A percentile compares a stretch with the other conserved stretches of the same genome.
Conservation (phyloP, 2,113 vertebrate species). For the Nothoprocta pentlandii region DNA sequence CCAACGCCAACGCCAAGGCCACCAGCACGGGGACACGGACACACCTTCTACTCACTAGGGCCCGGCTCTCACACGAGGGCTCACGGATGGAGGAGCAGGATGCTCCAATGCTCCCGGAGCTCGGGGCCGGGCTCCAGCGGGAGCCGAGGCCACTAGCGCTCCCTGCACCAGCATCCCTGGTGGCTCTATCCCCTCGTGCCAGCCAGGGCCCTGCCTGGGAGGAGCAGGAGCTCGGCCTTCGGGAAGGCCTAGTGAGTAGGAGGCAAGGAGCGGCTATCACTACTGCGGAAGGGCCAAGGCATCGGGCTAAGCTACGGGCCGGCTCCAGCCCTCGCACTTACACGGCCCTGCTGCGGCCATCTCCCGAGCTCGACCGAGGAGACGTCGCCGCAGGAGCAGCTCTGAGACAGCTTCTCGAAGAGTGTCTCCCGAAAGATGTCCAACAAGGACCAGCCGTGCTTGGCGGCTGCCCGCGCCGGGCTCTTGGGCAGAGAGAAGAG, state of each 20-base stretch:
- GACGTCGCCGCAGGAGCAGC: conserved; percentile 82
- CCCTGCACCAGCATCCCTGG: neutral
- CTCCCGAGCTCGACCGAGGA: conserved; percentile 74
- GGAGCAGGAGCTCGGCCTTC: neutral
- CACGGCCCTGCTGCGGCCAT: conserved; percentile 65
- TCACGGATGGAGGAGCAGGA: rapidly evolving
- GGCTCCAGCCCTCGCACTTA: conserved; percentile 75
- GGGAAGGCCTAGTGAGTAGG: neutral
- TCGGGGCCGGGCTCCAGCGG: neutral
- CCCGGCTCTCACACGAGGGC: rapidly evolving
- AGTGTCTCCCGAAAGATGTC: conserved; percentile 84
- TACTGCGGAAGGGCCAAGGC: neutral
- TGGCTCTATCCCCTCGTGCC: neutral
- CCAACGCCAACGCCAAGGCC: neutral
- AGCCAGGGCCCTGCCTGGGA: neutral
- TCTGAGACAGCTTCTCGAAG: conserved; percentile 81
- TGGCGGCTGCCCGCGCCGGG: conserved; percentile 52
- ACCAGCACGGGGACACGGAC: neutral
- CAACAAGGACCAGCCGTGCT: conserved; percentile 83
- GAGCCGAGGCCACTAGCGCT: neutral
- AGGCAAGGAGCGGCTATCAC: neutral
- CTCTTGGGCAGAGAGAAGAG: conserved; percentile 73
- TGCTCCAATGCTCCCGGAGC: neutral
- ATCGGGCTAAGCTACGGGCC: conserved; percentile 41
- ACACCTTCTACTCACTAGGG: conserved; percentile 15